Conservation (phyloP, 1,140 invertebrate genomes). For the Nasonia longicornis region DNA sequence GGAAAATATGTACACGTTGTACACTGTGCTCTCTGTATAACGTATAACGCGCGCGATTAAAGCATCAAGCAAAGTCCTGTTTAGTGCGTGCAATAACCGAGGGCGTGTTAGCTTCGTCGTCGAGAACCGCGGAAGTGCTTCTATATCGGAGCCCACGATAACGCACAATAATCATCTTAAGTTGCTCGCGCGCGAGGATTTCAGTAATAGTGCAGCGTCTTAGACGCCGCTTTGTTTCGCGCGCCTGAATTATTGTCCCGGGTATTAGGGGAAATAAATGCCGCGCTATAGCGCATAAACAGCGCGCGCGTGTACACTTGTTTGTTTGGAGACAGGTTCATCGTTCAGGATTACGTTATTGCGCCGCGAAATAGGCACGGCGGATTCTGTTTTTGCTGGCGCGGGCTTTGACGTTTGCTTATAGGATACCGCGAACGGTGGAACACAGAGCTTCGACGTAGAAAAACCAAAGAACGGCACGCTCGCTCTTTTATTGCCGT, state of each 20-base stretch:
- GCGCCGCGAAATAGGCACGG: not conserved
- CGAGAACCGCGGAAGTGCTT: not conserved
- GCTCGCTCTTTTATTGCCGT: not conserved
- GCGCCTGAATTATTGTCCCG: constrained; percentile 10
- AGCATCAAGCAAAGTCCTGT: no score
- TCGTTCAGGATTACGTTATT: constrained; percentile 30
- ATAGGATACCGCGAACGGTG: no score
- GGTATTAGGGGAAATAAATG: constrained; percentile 34
- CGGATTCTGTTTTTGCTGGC: no score
- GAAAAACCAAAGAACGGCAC: not conserved
- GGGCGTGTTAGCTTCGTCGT: no score
- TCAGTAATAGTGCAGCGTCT: constrained; percentile 21
- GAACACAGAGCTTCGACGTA: not conserved
- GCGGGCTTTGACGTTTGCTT: no score
- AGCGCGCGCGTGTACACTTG: not conserved
- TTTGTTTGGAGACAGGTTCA: constrained; percentile 23
- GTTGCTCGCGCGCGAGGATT: constrained; percentile 29
- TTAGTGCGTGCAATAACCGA: no score
- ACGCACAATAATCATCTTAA: constrained; percentile 31
- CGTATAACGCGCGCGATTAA: no score
- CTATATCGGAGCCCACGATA: not conserved
- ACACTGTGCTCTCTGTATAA: no score
- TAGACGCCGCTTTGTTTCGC: not conserved
- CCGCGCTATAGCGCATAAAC: not conserved
- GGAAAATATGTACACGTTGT: no score